These are phyloP conservation scores for Phymatocera aterrima DNA, from an alignment of 2,888 invertebrate genomes.

Conservation along the genomic window DNA sequence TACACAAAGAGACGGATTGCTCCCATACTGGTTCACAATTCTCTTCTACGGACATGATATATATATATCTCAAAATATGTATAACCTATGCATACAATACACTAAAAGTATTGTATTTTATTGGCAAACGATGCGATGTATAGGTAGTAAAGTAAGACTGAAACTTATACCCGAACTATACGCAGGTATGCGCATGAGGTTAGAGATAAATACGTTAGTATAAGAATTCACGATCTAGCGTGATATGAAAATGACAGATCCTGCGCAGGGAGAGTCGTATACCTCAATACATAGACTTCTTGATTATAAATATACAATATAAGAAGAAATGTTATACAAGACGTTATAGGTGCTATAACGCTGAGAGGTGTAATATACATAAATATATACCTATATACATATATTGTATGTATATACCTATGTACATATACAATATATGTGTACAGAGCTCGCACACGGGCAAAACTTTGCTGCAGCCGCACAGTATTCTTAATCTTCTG, in stretches of 20 bases:
- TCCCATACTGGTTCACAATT: no score
- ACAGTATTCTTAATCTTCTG: conserved; percentile 36
- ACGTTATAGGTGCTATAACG: no score
- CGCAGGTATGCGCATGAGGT: background rate
- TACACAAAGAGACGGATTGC: background rate
- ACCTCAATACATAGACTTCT: background rate
- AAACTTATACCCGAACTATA: no score
- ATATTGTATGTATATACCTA: background rate
- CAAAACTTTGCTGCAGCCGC: background rate
- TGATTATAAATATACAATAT: conserved; percentile 33
- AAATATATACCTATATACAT: background rate
- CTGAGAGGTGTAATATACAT: background rate
- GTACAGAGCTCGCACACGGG: background rate
- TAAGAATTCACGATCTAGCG: no score
- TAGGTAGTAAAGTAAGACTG: background rate
- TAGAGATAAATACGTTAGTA: background rate
- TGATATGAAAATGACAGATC: conserved; percentile 4
- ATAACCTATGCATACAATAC: no score
- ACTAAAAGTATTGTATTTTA: no score
- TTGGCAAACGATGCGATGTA: no score
- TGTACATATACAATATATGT: background rate
- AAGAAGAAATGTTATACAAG: no score
- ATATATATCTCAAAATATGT: no score
- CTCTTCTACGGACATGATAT: no score
- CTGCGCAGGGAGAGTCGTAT: no score